Base-by-base conservation (phyloP, 2,113 vertebrate genomes). In the Elephantulus edwardii region DNA sequence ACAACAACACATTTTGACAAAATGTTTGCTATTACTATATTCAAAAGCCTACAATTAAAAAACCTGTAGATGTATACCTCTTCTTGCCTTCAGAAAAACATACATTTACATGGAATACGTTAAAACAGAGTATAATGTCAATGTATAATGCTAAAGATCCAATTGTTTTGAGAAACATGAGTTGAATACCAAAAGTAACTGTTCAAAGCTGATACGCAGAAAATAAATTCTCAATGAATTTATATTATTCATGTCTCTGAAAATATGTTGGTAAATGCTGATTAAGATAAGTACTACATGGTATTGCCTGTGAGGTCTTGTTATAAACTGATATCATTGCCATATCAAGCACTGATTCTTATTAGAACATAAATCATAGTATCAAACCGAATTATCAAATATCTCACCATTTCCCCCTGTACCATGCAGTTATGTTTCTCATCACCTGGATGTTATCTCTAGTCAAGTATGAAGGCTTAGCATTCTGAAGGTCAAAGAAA, bases 1-100 rank as follows among this genome's bases (percentile, higher is more conserved):
- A 92, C 76, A 91, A 87, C 75, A 96, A 28, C 40, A 10, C n/a
- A 52, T 64, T 66, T 66, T 68, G 80, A 96, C 87, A 70, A 95
- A 75, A 86, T n/a, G 91, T 77, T 94, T 91, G 71, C 3, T 83
- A n/a, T n/a, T n/a, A 89, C 83, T 83, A 91, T 38, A 75, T 66
- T 84, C 94, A 95, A 96, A 96, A 95, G 92, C 62, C 76, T 85
- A 44, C 50, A 89, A 52, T 60, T 87, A 90, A 95, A 96, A 96
- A 96, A 75, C 76, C 74, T 80, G 26, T n/a, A 89, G n/a, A 0
- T 26, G 35, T 66, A 58, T 28, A 62, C 52, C 72, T 89, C 75
- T 95, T 95, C 81, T 62, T 60, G 1, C 77, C 60, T 92, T 89
- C 86, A 24, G 84, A 91, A 72, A 92, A 86, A 71, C 52, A 35